A percentile compares a stretch with the other conserved stretches of the same genome.
Conservation (phyloP, 2,888 invertebrate species). For the Meghimatium bilineatum region DNA sequence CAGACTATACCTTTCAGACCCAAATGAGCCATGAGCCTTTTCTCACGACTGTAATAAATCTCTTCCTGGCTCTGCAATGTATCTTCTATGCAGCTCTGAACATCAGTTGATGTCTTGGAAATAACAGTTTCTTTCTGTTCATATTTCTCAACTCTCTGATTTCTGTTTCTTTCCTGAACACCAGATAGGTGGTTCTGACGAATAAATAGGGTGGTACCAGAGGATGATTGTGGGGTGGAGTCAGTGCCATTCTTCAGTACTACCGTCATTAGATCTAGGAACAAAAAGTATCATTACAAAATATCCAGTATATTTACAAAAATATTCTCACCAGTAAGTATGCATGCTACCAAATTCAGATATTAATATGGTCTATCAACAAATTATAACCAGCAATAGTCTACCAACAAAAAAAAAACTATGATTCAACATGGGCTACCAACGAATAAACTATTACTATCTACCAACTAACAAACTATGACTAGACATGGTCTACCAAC, state of each 20-base stretch:
- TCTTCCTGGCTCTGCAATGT: slow-evolving; percentile 52
- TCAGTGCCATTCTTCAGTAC: slow-evolving; percentile 64
- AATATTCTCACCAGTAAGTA: not conserved
- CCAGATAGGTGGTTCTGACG: not conserved
- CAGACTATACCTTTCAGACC: slow-evolving; percentile 44
- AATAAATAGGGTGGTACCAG: slow-evolving; percentile 65
- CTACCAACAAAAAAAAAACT: no score
- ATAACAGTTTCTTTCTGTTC: not conserved
- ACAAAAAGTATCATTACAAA: not conserved
- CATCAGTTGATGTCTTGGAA: slow-evolving; percentile 9
- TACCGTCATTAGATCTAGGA: slow-evolving; percentile 67
- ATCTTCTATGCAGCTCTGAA: slow-evolving; percentile 53
- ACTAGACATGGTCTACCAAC: no score
- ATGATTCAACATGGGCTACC: no score
- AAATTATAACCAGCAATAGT: no score
- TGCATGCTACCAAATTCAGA: no score
- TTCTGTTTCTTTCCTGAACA: not conserved
- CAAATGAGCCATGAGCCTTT: slow-evolving; percentile 44
- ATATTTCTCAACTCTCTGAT: not conserved
- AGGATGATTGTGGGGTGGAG: slow-evolving; percentile 56
- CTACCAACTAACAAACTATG: no score
- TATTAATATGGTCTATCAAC: no score
- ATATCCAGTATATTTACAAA: not conserved
- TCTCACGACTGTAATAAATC: slow-evolving; percentile 46
- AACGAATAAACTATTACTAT: no score